Conservation (phyloP, 2,888 invertebrate genomes). For the Polydesmus complanatus region DNA sequence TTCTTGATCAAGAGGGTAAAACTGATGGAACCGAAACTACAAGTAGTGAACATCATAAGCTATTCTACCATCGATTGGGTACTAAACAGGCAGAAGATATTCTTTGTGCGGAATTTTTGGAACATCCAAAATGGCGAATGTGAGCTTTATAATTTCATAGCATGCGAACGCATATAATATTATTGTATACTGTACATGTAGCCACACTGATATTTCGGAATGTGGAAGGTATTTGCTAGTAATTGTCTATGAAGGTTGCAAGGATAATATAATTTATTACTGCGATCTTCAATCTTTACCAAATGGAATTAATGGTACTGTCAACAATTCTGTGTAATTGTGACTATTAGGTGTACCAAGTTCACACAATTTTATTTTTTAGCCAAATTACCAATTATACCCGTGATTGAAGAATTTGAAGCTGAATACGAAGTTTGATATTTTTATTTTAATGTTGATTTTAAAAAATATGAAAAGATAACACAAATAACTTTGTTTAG, state of each 20-base stretch:
- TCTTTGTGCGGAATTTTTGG: slow-evolving; percentile 73
- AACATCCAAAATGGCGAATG: slow-evolving; percentile 80
- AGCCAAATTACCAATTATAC: slow-evolving; percentile 53
- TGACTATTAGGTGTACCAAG: no score
- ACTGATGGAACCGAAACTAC: slow-evolving; percentile 85
- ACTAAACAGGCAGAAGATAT: slow-evolving; percentile 75
- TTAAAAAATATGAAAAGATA: background rate
- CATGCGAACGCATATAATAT: background rate
- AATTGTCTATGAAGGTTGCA: slow-evolving; percentile 70
- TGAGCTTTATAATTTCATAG: slow-evolving; percentile 36
- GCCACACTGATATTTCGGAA: slow-evolving; percentile 71
- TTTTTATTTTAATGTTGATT: background rate
- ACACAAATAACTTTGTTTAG: slow-evolving; percentile 36
- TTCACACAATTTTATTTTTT: slow-evolving; percentile 11
- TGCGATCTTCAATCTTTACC: slow-evolving; percentile 47
- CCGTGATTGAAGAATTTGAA: slow-evolving; percentile 76
- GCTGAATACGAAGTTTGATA: slow-evolving; percentile 73
- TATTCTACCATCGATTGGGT: slow-evolving; percentile 80
- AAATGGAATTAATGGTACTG: slow-evolving; percentile 33
- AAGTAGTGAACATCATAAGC: slow-evolving; percentile 74
- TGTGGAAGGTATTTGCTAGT: slow-evolving; percentile 82
- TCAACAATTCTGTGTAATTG: no score
- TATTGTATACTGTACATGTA: slow-evolving; percentile 30
- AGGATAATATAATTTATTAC: slow-evolving; percentile 78
- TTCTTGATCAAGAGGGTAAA: slow-evolving; percentile 65